These are phyloP conservation scores for Henicopernis longicauda DNA, from an alignment of 2,113 vertebrate species.

Conservation along the genomic window DNA sequence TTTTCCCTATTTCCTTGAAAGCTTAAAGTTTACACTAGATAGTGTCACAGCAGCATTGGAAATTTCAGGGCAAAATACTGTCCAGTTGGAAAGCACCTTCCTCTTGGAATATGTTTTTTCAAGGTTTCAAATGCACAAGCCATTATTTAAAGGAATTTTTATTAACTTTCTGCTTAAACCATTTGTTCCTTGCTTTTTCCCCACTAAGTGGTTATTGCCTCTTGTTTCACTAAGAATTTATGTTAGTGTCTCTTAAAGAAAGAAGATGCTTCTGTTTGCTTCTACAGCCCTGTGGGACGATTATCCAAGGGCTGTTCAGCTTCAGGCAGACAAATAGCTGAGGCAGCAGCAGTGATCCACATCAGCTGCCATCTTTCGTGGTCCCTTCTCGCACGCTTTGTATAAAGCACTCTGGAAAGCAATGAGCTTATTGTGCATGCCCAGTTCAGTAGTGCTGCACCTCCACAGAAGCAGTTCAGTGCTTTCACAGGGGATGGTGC, in stretches of 20 bases:
- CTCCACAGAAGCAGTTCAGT: not conserved
- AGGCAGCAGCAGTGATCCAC: not conserved
- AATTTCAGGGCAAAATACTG: not conserved
- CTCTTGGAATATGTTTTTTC: not conserved
- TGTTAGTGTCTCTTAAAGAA: not conserved
- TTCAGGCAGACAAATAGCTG: not conserved
- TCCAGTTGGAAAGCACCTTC: not conserved
- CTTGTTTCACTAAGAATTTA: not conserved
- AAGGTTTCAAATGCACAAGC: not conserved
- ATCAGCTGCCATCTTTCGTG: not conserved
- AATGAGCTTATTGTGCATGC: rapidly evolving
- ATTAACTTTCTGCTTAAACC: not conserved
- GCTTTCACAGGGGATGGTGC: not conserved
- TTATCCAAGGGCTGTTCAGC: not conserved
- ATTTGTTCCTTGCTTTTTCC: not conserved
- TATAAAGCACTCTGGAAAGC: not conserved
- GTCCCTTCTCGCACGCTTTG: rapidly evolving
- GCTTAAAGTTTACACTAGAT: not conserved
- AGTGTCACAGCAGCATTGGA: not conserved
- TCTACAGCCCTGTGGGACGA: rapidly evolving
- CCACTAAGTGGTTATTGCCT: not conserved
- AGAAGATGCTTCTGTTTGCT: not conserved
- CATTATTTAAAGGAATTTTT: not conserved
- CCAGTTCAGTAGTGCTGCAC: not conserved
- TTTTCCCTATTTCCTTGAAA: not conserved